Base-by-base conservation (phyloP, 2,797 vertebrate genomes). In the Acanthurus tractus region DNA sequence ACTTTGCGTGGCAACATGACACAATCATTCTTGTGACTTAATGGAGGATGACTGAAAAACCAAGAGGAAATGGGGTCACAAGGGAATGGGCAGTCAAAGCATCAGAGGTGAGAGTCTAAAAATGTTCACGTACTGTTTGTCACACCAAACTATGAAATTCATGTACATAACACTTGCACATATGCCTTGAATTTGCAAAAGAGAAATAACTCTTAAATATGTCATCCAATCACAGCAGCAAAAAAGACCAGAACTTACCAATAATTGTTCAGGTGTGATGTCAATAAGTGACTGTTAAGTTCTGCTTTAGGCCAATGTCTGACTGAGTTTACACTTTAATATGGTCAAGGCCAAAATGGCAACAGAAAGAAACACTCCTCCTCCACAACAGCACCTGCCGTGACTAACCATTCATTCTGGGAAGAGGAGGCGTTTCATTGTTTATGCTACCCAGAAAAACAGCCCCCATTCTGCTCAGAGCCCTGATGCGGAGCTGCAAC, bases 381-480 rank as follows among this genome's bases (percentile, higher is more conserved):
- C 91, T 88, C 92, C 86, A 82, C 92, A 90, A 59, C 92, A 90
- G 71, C 80, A 91, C 83, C 91, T 92, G 79, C 82, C 82, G 80
- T 95, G 94, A 95, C 92, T 94, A 94, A 95, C 64, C 6, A 76
- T 75, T 82, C 85, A 88, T 95, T 94, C 93, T 92, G 92, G 92
- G 93, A 95, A 94, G 87, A 91, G 86, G 94, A 92, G 93, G 92
- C 87, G 90, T 93, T 82, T 42, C 5, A 40, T 80, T 93, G 88
- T 92, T 94, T 91, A 91, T 56, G 62, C 80, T 87, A 83, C 81
- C 66, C 67, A 93, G 86, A 91, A 89, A 91, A 88, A 89, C 86
- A 90, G 77, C 80, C 90, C 89, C 77, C 74, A 78, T 87, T 86
- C 81, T 87, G 83, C 86, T 86, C 73, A 66, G 59, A 72, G 64